Evolutionary conservation across 2,113 vertebrate species (phyloP), one percentile per base, ranked within the genome.

Genomic region (Empidonax alnorum): DNA sequence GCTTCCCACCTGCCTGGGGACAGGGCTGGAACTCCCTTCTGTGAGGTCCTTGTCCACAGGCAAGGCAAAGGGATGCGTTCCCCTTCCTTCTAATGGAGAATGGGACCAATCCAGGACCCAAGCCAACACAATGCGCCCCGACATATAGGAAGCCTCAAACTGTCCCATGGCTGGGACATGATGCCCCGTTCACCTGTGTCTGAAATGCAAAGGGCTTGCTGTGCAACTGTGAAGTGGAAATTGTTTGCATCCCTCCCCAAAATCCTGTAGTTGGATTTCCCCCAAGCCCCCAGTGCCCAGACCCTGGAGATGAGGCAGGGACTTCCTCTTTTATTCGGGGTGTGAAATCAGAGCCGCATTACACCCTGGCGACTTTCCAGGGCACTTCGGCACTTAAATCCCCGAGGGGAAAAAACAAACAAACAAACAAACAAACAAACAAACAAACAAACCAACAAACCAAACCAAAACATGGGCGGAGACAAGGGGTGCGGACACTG

Each of bases 1-100:
- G 14, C 35, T 52, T 76, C 53, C 35, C 53, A 44, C 56, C 83
- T 46, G 55, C 44, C 33, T 17, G 55, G 28, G 47, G 27, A n/a
- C 3, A 13, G 55, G 33, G 41, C 42, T 76, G 30, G 22, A 42
- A 12, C 19, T 39, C 47, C 30, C 13, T 23, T 46, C 61, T 41
- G 1, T 16, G 9, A 30, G 8, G 39, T 86, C 33, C 47, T 71
- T 12, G 13, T 42, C 47, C 17, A 47, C 49, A 28, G 1, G 30
- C 3, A 5, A 8, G 42, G 10, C 3, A 4, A 35, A 17, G 6
- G 7, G 3, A 3, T 50, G 41, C 22, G 5, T n/a, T 49, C 21
- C 7, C 4, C 33, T 65, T 55, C 33, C 27, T 46, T 31, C 13
- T 42, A 0, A 15, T 41, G 58, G 17, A 56, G 33, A 6, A 21